Percentiles rank a stretch among this genome's conserved stretches.
Conservation (phyloP, 2,113 vertebrate species). For the Monopterus albus region DNA sequence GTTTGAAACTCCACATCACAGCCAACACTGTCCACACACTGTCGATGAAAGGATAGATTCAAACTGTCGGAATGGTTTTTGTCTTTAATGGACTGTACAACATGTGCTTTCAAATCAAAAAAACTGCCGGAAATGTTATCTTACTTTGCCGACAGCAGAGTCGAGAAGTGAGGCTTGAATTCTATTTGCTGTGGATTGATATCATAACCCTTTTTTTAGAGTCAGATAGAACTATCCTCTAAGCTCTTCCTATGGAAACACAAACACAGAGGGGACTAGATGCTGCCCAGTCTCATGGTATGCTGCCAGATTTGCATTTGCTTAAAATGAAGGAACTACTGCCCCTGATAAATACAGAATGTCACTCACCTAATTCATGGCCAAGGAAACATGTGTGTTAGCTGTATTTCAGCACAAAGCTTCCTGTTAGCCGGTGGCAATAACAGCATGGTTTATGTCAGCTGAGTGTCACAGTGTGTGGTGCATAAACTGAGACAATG, state of each 20-base stretch:
- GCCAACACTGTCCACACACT: background rate
- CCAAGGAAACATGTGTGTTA: background rate
- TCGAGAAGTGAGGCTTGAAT: background rate
- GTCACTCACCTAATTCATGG: background rate
- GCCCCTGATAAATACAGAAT: background rate
- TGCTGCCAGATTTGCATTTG: constrained; percentile 20
- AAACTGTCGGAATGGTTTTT: too few species aligned
- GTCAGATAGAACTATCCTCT: background rate
- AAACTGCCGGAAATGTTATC: too few species aligned
- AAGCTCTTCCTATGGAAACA: constrained; percentile 40
- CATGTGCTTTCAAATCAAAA: background rate
- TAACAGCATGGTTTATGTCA: background rate
- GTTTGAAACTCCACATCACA: background rate
- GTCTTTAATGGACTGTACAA: too few species aligned
- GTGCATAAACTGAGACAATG: background rate
- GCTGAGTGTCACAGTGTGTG: background rate
- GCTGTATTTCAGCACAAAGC: background rate
- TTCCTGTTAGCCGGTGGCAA: too few species aligned
- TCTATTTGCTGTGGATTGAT: too few species aligned
- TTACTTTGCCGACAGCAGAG: background rate
- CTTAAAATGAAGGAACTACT: constrained; percentile 1
- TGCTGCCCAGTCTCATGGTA: constrained; percentile 29
- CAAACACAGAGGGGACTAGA: constrained; percentile 31
- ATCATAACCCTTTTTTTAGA: background rate
- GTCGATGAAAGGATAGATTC: background rate